Evolutionary conservation across 2,113 vertebrate species (phyloP).

Genomic region (Ginglymostoma cirratum): DNA sequence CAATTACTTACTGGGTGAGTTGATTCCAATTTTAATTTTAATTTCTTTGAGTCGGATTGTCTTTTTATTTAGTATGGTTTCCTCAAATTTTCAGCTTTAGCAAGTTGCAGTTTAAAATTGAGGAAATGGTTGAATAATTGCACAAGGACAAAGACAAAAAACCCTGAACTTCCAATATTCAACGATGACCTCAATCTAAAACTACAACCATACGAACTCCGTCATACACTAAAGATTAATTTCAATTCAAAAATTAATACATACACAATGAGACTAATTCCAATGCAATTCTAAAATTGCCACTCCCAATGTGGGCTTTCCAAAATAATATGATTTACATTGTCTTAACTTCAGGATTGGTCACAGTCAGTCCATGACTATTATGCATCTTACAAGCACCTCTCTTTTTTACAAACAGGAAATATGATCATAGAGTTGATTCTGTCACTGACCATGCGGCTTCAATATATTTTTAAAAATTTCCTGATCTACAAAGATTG

Average conservation of each 20-base stretch:
- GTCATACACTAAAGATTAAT: not conserved
- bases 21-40: not conserved
- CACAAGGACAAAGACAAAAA: not conserved
- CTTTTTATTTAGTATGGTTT: not conserved
- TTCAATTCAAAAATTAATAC: not conserved
- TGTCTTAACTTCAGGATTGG: not conserved
- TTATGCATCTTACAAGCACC: not conserved
- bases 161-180: not conserved
- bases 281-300: not conserved
- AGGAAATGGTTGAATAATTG: not conserved
- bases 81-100: not conserved
- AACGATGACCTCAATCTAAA: not conserved
- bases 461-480: not conserved
- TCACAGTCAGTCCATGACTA: not conserved
- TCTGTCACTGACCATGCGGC: not conserved
- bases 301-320: not conserved
- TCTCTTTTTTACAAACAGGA: not conserved
- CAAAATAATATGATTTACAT: not conserved
- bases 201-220: not conserved
- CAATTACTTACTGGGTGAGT: not conserved
- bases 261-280: not conserved
- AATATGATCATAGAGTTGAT: not conserved
- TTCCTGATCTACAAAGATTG: not conserved
- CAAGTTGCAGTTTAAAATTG: not conserved
- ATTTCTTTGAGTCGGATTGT: not conserved